Conservation (phyloP, 2,113 vertebrate species). For the Mesoclemmys tuberculata region DNA sequence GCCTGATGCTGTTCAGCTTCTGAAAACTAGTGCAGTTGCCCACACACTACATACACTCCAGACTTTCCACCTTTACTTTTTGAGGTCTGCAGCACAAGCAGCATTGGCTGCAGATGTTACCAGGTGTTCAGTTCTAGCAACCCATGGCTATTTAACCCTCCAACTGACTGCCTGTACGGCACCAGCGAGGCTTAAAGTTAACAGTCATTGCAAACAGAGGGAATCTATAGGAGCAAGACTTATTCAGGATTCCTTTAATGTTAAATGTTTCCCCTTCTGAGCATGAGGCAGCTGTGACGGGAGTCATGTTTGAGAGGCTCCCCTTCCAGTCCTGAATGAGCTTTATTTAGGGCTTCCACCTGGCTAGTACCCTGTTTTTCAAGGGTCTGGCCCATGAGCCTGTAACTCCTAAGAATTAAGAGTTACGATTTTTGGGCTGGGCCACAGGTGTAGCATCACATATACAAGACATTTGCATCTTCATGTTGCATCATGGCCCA, state of each 20-base stretch:
- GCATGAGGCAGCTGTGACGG: not conserved
- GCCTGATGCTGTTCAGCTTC: not conserved
- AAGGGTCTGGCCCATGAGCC: not conserved
- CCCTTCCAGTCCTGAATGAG: not conserved
- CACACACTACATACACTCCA: not conserved
- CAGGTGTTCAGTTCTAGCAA: conserved; percentile 38
- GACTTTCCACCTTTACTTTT: not conserved
- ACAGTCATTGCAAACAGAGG: conserved; percentile 9
- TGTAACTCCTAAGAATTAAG: not conserved
- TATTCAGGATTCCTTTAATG: not conserved
- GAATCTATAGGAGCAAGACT: conserved; percentile 33
- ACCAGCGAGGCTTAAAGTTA: not conserved
- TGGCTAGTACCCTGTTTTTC: not conserved
- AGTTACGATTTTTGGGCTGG: not conserved
- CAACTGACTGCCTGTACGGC: not conserved
- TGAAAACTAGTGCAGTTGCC: not conserved
- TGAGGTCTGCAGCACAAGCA: conserved; percentile 13
- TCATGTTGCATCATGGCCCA: not conserved
- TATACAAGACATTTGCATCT: not conserved
- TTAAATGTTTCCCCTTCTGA: not conserved
- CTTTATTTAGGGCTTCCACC: not conserved
- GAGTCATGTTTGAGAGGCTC: conserved; percentile 22
- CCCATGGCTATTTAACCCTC: not conserved
- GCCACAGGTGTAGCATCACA: not conserved
- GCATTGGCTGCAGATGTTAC: accelerated